Evolutionary conservation across 2,888 invertebrate genomes (phyloP), one percentile per base, ranked within the genome.

Genomic region (Drosophila macrospina): DNA sequence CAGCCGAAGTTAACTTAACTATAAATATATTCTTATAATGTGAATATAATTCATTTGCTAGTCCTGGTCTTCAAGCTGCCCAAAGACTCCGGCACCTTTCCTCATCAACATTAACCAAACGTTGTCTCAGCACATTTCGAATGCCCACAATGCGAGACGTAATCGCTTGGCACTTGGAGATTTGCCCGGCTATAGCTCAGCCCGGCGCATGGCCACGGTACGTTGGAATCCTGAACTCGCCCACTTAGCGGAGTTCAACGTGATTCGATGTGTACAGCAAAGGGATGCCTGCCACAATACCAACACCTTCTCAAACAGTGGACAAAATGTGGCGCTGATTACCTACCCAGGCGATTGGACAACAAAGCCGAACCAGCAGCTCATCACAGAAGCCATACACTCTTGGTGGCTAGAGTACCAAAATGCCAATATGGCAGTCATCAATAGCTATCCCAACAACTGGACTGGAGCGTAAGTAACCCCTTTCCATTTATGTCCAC

Each of bases 341-440:
- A 54, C 32, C 10, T 78, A 78, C 24, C 8, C 61, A 1, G 67
- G 67, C 0, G 26, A 24, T 7, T 30, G 16, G 44, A 20, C 54
- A 0, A 4, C 44, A n/a, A 57, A 7, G 44, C 44, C 62, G 1
- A n/a, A 59, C 13, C 4, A 34, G 16, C 11, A 48, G 8, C 34
- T 80, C 11, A 10, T 74, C 37, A 55, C 24, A 0, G 10, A 64
- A 20, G 55, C 47, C 2, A 20, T 76, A 34, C 48, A 30, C 37
- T 20, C 20, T 3, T 86, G 88, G 86, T 86, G 80, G 86, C 3
- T 7, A 16, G 78, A 86, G 60, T 24, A 74, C 15, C 47, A 54
- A 1, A 28, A 66, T 20, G 63, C 80, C 36, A 57, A 26, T 8
- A 73, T 71, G 81, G 10, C 51, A 0, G 36, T 70, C 13, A 69